phyloP scores from a whole-genome alignment of 2,113 vertebrate species.

The Limnothrissa miodon region DNA sequence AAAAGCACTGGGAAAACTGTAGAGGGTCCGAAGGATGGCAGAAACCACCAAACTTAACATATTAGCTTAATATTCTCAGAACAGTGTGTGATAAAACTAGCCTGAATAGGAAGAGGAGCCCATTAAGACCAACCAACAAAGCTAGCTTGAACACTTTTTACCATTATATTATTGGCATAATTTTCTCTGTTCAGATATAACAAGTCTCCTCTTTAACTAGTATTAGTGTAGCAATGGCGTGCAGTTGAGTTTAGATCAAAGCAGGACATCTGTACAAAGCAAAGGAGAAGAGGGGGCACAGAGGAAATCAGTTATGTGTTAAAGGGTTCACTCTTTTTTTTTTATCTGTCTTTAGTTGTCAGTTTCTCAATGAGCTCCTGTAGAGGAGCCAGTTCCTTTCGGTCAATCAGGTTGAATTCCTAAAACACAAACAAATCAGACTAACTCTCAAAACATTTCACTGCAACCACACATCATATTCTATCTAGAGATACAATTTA shows the following conservation, averaged over 20 bases:
- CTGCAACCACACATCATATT: neutral
- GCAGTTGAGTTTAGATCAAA: neutral
- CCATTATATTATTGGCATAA: neutral
- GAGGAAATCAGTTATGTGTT: neutral
- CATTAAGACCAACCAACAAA: neutral
- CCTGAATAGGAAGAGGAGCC: neutral
- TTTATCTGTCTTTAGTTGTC: constrained; percentile 1
- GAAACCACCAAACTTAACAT: neutral
- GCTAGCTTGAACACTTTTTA: neutral
- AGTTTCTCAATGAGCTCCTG: constrained; percentile 5
- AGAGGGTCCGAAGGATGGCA: neutral
- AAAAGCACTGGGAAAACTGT: neutral
- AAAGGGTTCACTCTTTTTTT: neutral
- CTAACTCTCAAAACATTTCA: neutral
- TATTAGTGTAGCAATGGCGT: neutral
- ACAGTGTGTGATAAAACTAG: neutral
- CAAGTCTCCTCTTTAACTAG: neutral
- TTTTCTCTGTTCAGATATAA: neutral
- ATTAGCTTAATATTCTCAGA: neutral
- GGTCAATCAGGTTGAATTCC: constrained; percentile 10
- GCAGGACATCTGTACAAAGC: constrained; percentile 8
- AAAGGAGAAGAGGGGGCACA: neutral
- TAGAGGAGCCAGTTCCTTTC: neutral
- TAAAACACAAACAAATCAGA: neutral
- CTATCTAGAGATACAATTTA: neutral